Evolutionary conservation across 35 echinoderm and acorn worm species (phyloP).

Genomic region (Ophiothrix spiculata): DNA sequence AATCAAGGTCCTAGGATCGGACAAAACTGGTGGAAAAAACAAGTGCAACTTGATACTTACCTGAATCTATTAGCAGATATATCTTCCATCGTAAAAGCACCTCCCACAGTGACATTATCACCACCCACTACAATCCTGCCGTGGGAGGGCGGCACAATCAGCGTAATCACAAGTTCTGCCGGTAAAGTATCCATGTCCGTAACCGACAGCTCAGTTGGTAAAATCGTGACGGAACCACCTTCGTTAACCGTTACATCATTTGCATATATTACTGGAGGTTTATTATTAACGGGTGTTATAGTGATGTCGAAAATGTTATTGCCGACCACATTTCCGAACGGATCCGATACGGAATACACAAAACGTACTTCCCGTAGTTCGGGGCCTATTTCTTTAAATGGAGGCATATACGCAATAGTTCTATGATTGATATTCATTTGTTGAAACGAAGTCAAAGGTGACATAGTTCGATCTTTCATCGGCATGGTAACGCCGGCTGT

Average conservation of each 20-base stretch:
- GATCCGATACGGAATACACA: conserved; percentile 84
- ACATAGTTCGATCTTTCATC: conserved; percentile 56
- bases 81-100: conserved; percentile 67
- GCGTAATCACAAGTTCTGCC: conserved; percentile 46
- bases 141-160: conserved; percentile 29
- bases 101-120: conserved; percentile 52
- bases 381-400: conserved; percentile 83
- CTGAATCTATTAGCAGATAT: conserved; percentile 66
- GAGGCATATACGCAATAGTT: conserved; percentile 91
- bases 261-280: conserved; percentile 64
- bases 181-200: conserved; percentile 83
- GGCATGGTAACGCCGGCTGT: conserved; percentile 57
- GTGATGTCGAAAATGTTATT: conserved; percentile 83
- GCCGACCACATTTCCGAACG: conserved; percentile 71
- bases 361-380: conserved; percentile 52
- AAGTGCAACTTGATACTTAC: conserved; percentile 39
- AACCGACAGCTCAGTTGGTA: conserved; percentile 51
- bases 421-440: conserved; percentile 66
- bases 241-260: conserved; percentile 72
- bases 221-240: conserved; percentile 58
- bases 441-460: conserved; percentile 58
- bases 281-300: conserved; percentile 77
- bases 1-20: too few relatives aligned
- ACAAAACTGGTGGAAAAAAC: too few relatives aligned
- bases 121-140: conserved; percentile 48